Conservation (phyloP, 2,888 invertebrate species). For the Agrochola lychnidis region DNA sequence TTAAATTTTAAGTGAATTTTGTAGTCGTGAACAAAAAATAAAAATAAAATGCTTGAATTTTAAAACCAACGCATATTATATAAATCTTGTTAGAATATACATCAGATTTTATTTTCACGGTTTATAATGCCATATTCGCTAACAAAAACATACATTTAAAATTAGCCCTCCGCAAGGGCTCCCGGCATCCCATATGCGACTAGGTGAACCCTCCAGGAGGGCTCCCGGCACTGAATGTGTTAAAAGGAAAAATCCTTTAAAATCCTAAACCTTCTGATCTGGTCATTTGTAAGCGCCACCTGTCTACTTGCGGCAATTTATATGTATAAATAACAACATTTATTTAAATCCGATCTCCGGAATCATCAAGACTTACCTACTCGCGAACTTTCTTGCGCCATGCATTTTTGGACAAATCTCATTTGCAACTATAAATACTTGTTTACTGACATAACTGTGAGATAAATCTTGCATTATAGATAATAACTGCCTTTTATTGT, state of each 20-base stretch:
- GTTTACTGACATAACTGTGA: conserved; percentile 6
- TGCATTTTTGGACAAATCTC: conserved; percentile 6
- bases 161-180: no score
- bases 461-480: conserved; percentile 2
- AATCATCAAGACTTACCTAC: neutral
- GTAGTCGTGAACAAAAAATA: no score
- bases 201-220: no score
- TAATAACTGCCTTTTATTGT: conserved; percentile 18
- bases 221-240: no score
- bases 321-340: conserved; percentile 8
- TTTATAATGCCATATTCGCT: no score
- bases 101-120: no score
- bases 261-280: conserved; percentile 37
- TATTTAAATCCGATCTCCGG: conserved; percentile 11
- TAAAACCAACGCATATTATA: no score
- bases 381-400: conserved; percentile 18
- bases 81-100: no score
- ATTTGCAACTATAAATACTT: neutral
- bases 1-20: no score
- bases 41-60: no score
- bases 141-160: no score
- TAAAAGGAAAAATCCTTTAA: neutral
- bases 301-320: conserved; percentile 7
- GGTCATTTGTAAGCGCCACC: neutral
- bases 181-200: no score